Evolutionary conservation across 2,888 invertebrate genomes (phyloP).

Genomic region (Boloria selene): DNA sequence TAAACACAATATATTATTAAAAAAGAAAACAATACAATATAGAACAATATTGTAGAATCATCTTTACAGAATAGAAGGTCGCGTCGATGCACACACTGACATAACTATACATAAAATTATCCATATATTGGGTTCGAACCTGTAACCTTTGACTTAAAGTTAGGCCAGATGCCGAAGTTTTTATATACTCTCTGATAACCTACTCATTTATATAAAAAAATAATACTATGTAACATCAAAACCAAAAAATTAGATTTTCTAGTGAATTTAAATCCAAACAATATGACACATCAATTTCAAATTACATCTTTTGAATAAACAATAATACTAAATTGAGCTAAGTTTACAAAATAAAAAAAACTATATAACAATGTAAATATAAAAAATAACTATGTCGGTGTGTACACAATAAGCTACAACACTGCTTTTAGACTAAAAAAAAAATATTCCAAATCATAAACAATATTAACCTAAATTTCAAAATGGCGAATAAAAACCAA

Average conservation of each 20-base stretch:
- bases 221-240: too few relatives aligned
- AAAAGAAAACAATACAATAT: slow-evolving; percentile 79
- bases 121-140: not conserved
- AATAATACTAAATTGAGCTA: not conserved
- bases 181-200: too few relatives aligned
- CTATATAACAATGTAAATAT: not conserved
- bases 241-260: too few relatives aligned
- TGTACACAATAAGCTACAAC: slow-evolving; percentile 30
- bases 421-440: slow-evolving; percentile 38
- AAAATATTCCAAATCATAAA: slow-evolving; percentile 16
- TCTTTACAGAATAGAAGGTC: slow-evolving; percentile 67
- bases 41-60: slow-evolving; percentile 78
- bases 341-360: not conserved
- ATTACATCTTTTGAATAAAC: not conserved
- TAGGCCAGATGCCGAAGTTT: slow-evolving; percentile 1
- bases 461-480: slow-evolving; percentile 21
- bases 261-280: too few relatives aligned
- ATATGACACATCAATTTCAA: too few relatives aligned
- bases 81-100: slow-evolving; percentile 23
- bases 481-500: slow-evolving; percentile 34
- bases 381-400: slow-evolving; percentile 16
- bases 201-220: too few relatives aligned
- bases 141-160: slow-evolving; percentile 4
- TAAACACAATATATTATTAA: slow-evolving; percentile 82
- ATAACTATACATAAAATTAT: not conserved